Conservation (phyloP, 1,140 invertebrate species). For the Bombus haemorrhoidalis region DNA sequence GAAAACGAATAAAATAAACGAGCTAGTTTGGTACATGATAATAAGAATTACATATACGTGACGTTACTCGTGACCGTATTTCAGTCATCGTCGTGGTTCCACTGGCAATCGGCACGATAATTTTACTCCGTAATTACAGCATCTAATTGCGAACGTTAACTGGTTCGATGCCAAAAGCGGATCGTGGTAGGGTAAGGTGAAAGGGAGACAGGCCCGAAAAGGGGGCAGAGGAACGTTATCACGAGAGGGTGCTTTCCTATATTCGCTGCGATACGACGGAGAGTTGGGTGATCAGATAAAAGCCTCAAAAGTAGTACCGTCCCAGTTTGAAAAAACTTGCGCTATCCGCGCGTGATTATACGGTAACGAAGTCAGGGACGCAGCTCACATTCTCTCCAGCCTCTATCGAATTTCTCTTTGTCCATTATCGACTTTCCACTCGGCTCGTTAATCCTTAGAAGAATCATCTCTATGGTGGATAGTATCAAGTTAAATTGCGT, state of each 20-base stretch:
- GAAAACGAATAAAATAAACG: background rate
- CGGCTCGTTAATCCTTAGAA: background rate
- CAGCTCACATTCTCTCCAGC: slow-evolving; percentile 43
- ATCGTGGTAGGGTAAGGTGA: background rate
- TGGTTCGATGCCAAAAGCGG: slow-evolving; percentile 66
- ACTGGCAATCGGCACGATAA: slow-evolving; percentile 46
- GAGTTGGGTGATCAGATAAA: slow-evolving; percentile 63
- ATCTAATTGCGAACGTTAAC: slow-evolving; percentile 66
- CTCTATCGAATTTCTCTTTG: slow-evolving; percentile 33
- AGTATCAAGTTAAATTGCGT: background rate
- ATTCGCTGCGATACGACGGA: slow-evolving; percentile 53
- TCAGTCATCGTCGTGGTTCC: slow-evolving; percentile 18
- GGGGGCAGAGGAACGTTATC: slow-evolving; percentile 58
- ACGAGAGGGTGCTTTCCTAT: slow-evolving; percentile 62
- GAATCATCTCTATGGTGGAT: too few relatives aligned
- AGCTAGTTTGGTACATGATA: background rate
- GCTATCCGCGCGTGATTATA: slow-evolving; percentile 61
- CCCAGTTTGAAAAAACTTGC: slow-evolving; percentile 62
- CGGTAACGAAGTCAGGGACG: slow-evolving; percentile 59
- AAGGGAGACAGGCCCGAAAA: slow-evolving; percentile 8
- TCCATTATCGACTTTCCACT: background rate
- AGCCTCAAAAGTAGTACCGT: slow-evolving; percentile 68
- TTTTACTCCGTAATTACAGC: slow-evolving; percentile 59
- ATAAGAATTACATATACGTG: background rate
- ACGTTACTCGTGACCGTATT: background rate